Percentiles rank a stretch among this genome's conserved stretches.
Evolutionary conservation across 2,797 vertebrate genomes (phyloP).

Genomic region (Schizothorax lantsangensis): DNA sequence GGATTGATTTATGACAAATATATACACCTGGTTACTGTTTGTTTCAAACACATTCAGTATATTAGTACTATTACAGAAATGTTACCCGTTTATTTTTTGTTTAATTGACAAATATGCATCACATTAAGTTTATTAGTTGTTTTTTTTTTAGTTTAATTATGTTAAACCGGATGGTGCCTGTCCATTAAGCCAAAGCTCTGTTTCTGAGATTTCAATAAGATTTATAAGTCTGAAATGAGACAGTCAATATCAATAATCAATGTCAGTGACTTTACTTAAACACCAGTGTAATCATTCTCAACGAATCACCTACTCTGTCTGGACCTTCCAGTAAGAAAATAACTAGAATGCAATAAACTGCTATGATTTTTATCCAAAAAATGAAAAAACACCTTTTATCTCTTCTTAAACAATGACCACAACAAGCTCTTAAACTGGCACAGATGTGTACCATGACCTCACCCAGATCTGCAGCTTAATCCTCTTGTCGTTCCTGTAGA

Average conservation of each 20-base stretch:
- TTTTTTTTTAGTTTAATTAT: too few species aligned
- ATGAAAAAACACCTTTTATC: not conserved
- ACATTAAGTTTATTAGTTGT: too few species aligned
- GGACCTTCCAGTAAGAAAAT: not conserved
- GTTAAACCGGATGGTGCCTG: not conserved
- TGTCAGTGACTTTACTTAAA: not conserved
- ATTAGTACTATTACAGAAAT: too few species aligned
- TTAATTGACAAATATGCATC: too few species aligned
- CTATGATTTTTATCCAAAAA: not conserved
- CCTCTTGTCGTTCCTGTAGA: conserved; percentile 97
- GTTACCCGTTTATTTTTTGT: too few species aligned
- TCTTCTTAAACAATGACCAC: not conserved
- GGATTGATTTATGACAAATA: too few species aligned
- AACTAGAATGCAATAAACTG: not conserved
- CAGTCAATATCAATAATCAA: not conserved
- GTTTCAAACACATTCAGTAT: too few species aligned
- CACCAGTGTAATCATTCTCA: not conserved
- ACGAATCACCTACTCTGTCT: not conserved
- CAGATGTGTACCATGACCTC: conserved; percentile 59
- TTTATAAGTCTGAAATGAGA: not conserved
- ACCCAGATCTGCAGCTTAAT: conserved; percentile 99
- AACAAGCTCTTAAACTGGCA: not conserved
- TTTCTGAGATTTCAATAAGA: not conserved
- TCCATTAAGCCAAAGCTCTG: not conserved
- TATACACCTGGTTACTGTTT: too few species aligned